Base-by-base conservation (phyloP, 1,140 invertebrate species). In the Parasteatoda tepidariorum region DNA sequence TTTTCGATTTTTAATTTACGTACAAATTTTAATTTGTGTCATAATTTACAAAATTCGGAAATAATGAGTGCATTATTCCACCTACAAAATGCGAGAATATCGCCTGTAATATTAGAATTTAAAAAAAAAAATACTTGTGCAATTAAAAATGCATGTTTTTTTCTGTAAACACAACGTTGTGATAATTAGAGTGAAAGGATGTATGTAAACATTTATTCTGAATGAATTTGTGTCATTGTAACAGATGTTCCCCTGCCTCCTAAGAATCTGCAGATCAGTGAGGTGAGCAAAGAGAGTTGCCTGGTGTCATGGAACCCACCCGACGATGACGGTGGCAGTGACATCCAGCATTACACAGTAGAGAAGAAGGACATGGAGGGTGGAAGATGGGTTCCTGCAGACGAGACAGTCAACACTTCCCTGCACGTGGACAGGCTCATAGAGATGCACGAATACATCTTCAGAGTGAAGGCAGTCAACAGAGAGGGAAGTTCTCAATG, bases 331-430 rank as follows among this genome's bases (percentile, higher is more conserved):
- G 96, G 96, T 81, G 96, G 96, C 26, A 94, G 93, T 33, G 96
- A 97, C 86, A 96, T 98, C 85, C 93, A 93, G 0, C 94, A 96
- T 88, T 99, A 99, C 87, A 90, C 94, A 30, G 94, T 99, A 33
- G 97, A 97, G 98, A 89, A 99, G 98, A 90, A 95, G 96, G 96
- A 97, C 91, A 95, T 95, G 93, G 97, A 99, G 87, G 92, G 95
- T 75, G 95, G 96, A 85, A 93, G 95, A 91, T 98, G 96, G 96
- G 91, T 97, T 67, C 94, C 96, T 18, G 97, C 95, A 87, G 96
- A 93, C 48, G 95, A 95, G 85, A 92, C 97, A 5, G 94, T 93
- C 24, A 95, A 96, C 15, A 97, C 93, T 41, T 91, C 97, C 71
- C 95, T 99, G 0, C 92, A 94, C 79, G 97, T 98, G 48, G 95